Evolutionary conservation across 2,113 vertebrate genomes (phyloP).

Genomic region (Pristiophorus japonicus): DNA sequence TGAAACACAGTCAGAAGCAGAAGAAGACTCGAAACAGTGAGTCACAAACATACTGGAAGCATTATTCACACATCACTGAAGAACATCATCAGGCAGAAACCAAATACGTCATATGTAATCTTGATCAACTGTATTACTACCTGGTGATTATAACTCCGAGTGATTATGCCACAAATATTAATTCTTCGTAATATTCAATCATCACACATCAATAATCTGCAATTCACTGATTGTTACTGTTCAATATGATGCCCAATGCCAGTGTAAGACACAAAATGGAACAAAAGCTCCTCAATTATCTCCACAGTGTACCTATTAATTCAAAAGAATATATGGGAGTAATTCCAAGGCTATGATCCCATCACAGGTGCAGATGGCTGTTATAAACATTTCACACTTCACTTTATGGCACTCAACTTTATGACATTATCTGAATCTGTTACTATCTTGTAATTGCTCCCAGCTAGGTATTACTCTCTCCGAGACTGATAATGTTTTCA

Average conservation of each 20-base stretch:
- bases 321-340: neutral
- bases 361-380: neutral
- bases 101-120: neutral
- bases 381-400: neutral
- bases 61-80: neutral
- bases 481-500: neutral
- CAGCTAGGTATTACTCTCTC: neutral
- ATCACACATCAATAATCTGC: neutral
- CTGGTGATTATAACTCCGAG: neutral
- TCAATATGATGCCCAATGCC: neutral
- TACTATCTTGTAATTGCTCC: neutral
- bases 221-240: neutral
- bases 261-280: neutral
- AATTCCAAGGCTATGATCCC: neutral
- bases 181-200: neutral
- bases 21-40: neutral
- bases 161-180: neutral
- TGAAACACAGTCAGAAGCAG: conserved; percentile 10
- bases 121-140: neutral
- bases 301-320: neutral
- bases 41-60: conserved; percentile 22
- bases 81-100: neutral
- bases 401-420: neutral
- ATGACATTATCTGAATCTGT: neutral
- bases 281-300: neutral